These are phyloP conservation scores for Cacoxenus indagator DNA, from an alignment of 2,888 invertebrate genomes.

Conservation along the genomic window DNA sequence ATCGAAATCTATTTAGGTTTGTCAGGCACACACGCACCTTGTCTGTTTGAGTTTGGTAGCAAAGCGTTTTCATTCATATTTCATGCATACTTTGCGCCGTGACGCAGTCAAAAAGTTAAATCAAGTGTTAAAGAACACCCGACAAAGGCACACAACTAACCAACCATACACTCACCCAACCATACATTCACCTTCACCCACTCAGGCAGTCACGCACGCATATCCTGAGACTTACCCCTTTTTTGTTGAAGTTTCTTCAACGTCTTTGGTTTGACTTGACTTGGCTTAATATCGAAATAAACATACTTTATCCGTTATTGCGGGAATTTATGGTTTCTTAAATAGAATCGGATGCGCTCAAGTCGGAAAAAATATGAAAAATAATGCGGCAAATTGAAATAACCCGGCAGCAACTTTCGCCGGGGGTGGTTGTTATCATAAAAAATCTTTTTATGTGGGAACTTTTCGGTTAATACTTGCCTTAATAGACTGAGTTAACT, in stretches of 20 bases:
- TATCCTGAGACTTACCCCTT: conserved; percentile 15
- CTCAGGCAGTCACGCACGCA: neutral
- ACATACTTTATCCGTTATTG: conserved; percentile 63
- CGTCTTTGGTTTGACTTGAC: conserved; percentile 27
- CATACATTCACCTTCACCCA: neutral
- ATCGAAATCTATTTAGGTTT: conserved; percentile 59
- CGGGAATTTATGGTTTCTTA: conserved; percentile 61
- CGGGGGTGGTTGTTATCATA: neutral
- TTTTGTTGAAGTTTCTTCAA: conserved; percentile 19
- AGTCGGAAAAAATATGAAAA: conserved; percentile 18
- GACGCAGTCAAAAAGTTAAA: conserved; percentile 48
- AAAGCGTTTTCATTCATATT: conserved; percentile 46
- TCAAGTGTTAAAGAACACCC: conserved; percentile 55
- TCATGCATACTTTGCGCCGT: conserved; percentile 36
- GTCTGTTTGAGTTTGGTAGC: neutral
- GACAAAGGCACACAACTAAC: conserved; percentile 14
- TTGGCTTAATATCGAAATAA: conserved; percentile 61
- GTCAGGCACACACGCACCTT: conserved; percentile 37
- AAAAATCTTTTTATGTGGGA: conserved; percentile 23
- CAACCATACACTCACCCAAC: too few species aligned
- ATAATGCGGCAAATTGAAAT: conserved; percentile 46
- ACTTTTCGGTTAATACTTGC: conserved; percentile 12
- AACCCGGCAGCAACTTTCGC: neutral
- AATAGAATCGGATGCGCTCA: conserved; percentile 37
- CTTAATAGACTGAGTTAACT: neutral